A percentile compares a stretch with the other conserved stretches of the same genome.
Conservation (phyloP, 2,113 vertebrate species). For the Scolopax mira region DNA sequence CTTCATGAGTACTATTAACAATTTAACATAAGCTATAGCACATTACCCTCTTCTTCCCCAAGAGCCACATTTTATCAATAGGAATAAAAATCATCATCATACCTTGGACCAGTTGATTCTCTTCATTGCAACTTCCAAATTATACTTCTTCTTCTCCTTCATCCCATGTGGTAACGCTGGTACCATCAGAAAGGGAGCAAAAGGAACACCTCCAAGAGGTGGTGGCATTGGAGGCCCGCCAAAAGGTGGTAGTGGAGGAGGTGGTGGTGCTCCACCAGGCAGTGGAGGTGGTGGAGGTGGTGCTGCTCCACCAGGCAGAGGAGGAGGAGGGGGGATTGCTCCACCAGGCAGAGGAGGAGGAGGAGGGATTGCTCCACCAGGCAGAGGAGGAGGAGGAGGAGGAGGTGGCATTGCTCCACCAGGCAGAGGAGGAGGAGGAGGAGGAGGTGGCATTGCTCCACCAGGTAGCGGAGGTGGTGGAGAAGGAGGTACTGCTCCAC, state of each 20-base stretch:
- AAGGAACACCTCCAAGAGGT: conserved; percentile 43
- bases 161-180: conserved; percentile 83
- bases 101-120: conserved; percentile 99
- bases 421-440: background rate
- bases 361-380: background rate
- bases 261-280: conserved; percentile 59
- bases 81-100: background rate
- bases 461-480: too few species aligned
- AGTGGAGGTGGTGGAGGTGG: conserved; percentile 69
- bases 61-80: background rate
- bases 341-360: background rate
- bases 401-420: too few species aligned
- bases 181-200: background rate
- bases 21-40: background rate
- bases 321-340: background rate
- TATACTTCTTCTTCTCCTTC: conserved; percentile 89
- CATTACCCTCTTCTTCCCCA: background rate
- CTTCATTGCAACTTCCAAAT: conserved; percentile 89
- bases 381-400: fast-evolving
- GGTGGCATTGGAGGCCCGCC: conserved; percentile 63
- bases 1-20: background rate
- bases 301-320: background rate
- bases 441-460: fast-evolving
- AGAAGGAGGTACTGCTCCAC: background rate
- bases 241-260: conserved; percentile 69